phyloP scores from a whole-genome alignment of 2,888 invertebrate genomes.

The Conchocele bisecta region DNA sequence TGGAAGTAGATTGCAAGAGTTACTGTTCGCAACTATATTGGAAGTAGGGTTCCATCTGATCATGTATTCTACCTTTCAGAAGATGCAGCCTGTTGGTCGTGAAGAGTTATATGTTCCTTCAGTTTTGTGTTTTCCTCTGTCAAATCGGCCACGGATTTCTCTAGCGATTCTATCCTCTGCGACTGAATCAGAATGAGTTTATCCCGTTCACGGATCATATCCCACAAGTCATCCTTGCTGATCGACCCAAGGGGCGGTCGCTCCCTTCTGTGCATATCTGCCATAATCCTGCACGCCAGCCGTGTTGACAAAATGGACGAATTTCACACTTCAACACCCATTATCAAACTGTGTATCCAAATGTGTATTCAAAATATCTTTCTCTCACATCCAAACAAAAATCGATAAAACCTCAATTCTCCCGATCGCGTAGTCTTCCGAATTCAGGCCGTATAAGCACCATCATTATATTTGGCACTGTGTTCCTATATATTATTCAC shows the following conservation, averaged over 20 bases:
- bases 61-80: slow-evolving; percentile 7
- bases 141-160: slow-evolving; percentile 40
- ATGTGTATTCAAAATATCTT: slow-evolving; percentile 1
- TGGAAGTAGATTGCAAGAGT: too few relatives aligned
- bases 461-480: too few relatives aligned
- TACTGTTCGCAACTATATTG: too few relatives aligned
- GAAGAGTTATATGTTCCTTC: slow-evolving; percentile 18
- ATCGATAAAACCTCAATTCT: slow-evolving; percentile 53
- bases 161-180: slow-evolving; percentile 51
- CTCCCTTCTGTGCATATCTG: not conserved
- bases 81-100: too few relatives aligned
- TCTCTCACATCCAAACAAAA: slow-evolving; percentile 3
- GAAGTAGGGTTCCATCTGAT: too few relatives aligned
- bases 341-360: slow-evolving; percentile 1
- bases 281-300: too few relatives aligned
- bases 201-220: slow-evolving; percentile 54
- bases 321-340: slow-evolving; percentile 1
- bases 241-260: slow-evolving; percentile 39
- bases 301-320: slow-evolving; percentile 7
- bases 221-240: slow-evolving; percentile 46
- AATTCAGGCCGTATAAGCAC: too few relatives aligned
- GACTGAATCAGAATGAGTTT: slow-evolving; percentile 56
- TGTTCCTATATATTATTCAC: too few relatives aligned
- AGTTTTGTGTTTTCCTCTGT: slow-evolving; percentile 49
- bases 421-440: not conserved